Evolutionary conservation across 1,140 invertebrate genomes (phyloP).

Genomic region (Temnothorax longispinosus): DNA sequence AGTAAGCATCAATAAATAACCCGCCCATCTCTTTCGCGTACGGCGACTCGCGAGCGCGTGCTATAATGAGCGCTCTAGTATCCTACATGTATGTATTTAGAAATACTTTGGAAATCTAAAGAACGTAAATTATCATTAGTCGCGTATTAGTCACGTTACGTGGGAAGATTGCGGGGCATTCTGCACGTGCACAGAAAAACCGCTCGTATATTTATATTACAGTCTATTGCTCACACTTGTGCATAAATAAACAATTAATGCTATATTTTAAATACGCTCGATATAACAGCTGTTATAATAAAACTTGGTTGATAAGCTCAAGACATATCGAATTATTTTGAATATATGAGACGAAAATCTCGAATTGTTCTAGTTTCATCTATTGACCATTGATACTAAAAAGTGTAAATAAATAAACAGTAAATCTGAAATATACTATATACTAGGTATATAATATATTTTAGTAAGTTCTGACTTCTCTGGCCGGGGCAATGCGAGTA

Average conservation of each 20-base stretch:
- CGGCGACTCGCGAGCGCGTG: background rate
- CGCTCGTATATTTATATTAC: background rate
- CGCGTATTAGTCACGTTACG: conserved; percentile 19
- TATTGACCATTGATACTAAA: background rate
- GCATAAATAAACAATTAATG: background rate
- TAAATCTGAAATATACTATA: background rate
- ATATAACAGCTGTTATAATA: background rate
- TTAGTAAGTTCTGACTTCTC: background rate
- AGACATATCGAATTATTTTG: background rate
- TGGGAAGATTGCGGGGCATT: conserved; percentile 14
- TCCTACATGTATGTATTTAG: background rate
- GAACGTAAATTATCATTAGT: conserved; percentile 33
- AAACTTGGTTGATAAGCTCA: background rate
- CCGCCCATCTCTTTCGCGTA: background rate
- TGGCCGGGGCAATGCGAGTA: background rate
- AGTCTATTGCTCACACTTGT: background rate
- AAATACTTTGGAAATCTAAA: background rate
- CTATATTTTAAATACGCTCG: background rate
- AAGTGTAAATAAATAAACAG: background rate
- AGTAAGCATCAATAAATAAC: conserved; percentile 23
- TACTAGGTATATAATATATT: background rate
- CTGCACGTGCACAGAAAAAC: conserved; percentile 9
- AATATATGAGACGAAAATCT: background rate
- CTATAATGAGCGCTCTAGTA: background rate
- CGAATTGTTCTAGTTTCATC: background rate